A percentile compares a stretch with the other conserved stretches of the same genome.
Evolutionary conservation across 2,888 invertebrate species (phyloP).

Genomic region (Stegana nigrithorax): DNA sequence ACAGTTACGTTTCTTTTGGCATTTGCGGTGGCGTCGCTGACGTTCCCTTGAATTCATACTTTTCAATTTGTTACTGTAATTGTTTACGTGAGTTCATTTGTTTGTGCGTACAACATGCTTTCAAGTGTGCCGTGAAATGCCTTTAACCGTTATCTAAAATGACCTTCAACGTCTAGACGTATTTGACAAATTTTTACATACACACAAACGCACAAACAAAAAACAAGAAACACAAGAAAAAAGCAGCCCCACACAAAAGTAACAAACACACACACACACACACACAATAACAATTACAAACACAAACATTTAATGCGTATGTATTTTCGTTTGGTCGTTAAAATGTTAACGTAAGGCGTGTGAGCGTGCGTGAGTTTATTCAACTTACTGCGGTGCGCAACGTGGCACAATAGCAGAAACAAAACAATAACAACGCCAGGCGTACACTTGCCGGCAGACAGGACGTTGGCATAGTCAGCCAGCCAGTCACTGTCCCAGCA

Average conservation of each 20-base stretch:
- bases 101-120: too few relatives aligned
- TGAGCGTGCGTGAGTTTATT: slow-evolving; percentile 52
- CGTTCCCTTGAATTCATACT: too few relatives aligned
- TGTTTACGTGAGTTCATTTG: slow-evolving; percentile 15
- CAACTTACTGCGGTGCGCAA: too few relatives aligned
- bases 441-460: slow-evolving; percentile 25
- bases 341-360: too few relatives aligned
- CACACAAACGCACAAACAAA: slow-evolving; percentile 29
- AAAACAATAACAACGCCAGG: not conserved
- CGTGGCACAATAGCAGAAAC: not conserved
- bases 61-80: not conserved
- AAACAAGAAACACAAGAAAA: not conserved
- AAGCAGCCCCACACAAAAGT: not conserved
- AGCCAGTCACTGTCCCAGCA: too few relatives aligned
- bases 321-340: slow-evolving; percentile 14
- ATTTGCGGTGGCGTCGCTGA: too few relatives aligned
- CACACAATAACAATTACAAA: slow-evolving; percentile 16
- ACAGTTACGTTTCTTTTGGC: too few relatives aligned
- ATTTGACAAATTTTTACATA: slow-evolving; percentile 51
- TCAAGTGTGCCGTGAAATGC: too few relatives aligned
- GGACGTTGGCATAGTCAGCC: slow-evolving; percentile 35
- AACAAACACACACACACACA: slow-evolving; percentile 26
- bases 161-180: slow-evolving; percentile 58
- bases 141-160: slow-evolving; percentile 42
- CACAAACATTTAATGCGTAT: slow-evolving; percentile 30